phyloP scores from a whole-genome alignment of 2,113 vertebrate genomes.

The Corythaixoides concolor region DNA sequence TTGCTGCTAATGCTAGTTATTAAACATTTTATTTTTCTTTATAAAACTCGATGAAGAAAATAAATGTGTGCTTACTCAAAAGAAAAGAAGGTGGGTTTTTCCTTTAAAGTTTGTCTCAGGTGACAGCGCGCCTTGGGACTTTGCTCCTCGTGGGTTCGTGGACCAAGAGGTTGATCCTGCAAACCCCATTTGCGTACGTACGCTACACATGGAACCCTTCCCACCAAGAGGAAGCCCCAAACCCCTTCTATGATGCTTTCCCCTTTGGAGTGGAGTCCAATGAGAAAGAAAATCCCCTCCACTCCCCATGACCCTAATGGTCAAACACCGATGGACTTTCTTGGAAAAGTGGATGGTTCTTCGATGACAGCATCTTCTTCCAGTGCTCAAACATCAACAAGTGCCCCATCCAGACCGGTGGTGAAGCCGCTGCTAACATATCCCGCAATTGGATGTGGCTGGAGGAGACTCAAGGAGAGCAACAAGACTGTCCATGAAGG shows the following conservation, averaged over 20 bases:
- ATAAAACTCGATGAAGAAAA: constrained; percentile 73
- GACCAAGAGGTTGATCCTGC: not conserved
- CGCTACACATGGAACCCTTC: accelerated
- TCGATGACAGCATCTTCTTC: accelerated
- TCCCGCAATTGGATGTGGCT: accelerated
- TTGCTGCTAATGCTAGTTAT: constrained; percentile 80
- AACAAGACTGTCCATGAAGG: accelerated
- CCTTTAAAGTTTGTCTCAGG: not conserved
- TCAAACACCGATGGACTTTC: not conserved
- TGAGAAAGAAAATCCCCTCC: not conserved
- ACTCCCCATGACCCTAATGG: accelerated
- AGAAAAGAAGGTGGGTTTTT: constrained; percentile 2
- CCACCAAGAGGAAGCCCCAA: not conserved
- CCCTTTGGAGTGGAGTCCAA: not conserved
- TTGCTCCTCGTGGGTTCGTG: not conserved
- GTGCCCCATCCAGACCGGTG: not conserved
- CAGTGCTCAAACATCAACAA: not conserved
- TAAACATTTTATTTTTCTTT: constrained; percentile 78
- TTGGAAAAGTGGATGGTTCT: not conserved
- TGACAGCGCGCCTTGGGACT: not conserved
- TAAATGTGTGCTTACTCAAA: constrained; percentile 32
- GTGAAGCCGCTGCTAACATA: not conserved
- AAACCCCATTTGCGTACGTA: not conserved
- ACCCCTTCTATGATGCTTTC: not conserved
- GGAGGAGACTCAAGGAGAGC: not conserved